Evolutionary conservation across 2,113 vertebrate genomes (phyloP), one percentile per base, ranked within the genome.

Genomic region (Scomber scombrus): DNA sequence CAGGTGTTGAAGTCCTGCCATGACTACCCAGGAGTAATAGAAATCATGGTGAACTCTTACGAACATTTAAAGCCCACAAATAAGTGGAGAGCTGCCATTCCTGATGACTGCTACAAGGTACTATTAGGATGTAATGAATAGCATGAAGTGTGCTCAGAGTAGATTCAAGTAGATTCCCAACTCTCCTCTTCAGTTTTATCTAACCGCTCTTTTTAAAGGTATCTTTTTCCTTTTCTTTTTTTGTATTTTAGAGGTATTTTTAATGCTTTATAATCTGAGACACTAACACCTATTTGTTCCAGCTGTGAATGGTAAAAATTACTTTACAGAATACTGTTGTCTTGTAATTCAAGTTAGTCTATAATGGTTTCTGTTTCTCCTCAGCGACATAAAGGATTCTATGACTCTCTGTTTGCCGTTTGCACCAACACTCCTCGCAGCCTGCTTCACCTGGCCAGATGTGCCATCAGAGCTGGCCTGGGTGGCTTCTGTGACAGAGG

Each of bases 1-100:
- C 91, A 99, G 98, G 97, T 98, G 78, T 88, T 99, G 64, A 95
- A 99, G 91, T 91, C 94, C 64, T 98, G 97, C 70, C 91, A 96
- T 54, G 93, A 96, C 76, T 94, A 85, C 66, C 97, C 97, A 29
- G 95, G 85, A 79, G 96, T 95, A 0, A 90, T 99, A 3, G 98
- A 99, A 86, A 87, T 99, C 19, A 91, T 97, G 0, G 88, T 96
- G 63, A 99, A 99, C 78, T 95, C 94, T 13, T 99, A 98, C 0
- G 96, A 97, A 52, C 95, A 90, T 67, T 94, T 99, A 82, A 96
- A 92, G 65, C 93, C 94, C 9, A 98, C 96, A 3, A 91, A 79
- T 0, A 97, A 96, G 86, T 99, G 97, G 98, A 96, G 93, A 79
- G 69, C 85, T 56, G 95, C 96, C 31, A 96, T 99, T 86, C 96